These are phyloP conservation scores for Neodiprion lecontei DNA, from an alignment of 1,140 invertebrate genomes.

Conservation along the genomic window DNA sequence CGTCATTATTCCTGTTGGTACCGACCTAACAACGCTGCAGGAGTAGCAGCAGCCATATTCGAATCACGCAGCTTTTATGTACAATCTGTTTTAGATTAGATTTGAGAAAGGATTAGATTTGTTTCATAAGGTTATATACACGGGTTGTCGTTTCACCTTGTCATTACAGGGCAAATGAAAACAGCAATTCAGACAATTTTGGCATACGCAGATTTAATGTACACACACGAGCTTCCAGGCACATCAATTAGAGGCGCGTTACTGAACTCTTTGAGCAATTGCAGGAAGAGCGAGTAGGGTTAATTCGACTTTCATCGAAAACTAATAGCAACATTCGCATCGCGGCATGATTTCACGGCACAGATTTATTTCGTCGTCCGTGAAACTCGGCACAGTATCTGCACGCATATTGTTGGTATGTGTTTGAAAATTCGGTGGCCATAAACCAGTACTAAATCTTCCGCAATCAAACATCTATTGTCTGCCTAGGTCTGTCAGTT, in stretches of 20 bases:
- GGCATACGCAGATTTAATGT: background rate
- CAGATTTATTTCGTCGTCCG: too few relatives aligned
- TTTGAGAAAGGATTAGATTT: background rate
- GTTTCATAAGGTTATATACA: background rate
- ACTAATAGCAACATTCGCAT: too few relatives aligned
- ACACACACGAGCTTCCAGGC: too few relatives aligned
- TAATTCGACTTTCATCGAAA: too few relatives aligned
- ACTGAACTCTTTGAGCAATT: too few relatives aligned
- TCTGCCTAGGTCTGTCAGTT: slow-evolving; percentile 45
- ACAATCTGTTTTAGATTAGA: slow-evolving; percentile 55
- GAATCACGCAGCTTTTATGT: slow-evolving; percentile 57
- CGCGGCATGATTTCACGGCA: too few relatives aligned
- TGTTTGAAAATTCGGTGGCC: slow-evolving; percentile 36
- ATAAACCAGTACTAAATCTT: slow-evolving; percentile 49
- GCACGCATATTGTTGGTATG: background rate
- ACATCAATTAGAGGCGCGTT: too few relatives aligned
- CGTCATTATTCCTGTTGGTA: slow-evolving; percentile 30
- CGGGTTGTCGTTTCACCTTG: background rate
- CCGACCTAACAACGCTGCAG: slow-evolving; percentile 53
- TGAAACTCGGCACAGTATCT: too few relatives aligned
- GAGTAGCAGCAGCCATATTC: slow-evolving; percentile 53
- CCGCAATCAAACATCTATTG: slow-evolving; percentile 49
- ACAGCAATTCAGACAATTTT: background rate
- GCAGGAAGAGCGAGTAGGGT: too few relatives aligned
- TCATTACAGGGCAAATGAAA: slow-evolving; percentile 4